Evolutionary conservation across 2,797 vertebrate genomes (phyloP).

Genomic region (Epinephelus awoara): DNA sequence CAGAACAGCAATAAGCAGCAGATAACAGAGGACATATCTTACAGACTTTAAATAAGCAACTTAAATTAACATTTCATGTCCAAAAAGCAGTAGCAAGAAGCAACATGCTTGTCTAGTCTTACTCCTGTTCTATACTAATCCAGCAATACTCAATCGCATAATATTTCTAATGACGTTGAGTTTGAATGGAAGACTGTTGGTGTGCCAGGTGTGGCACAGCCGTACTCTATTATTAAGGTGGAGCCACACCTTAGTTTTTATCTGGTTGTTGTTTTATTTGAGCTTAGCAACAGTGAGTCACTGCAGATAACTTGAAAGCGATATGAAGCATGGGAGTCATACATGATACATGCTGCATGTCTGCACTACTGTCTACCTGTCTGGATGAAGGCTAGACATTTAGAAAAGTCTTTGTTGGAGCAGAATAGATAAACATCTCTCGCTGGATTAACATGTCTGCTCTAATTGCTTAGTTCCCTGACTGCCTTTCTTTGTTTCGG

Average conservation of each 20-base stretch:
- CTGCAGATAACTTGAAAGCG: slow-evolving; percentile 1
- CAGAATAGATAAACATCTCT: neutral
- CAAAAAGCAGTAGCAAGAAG: too few species aligned
- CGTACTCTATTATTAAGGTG: slow-evolving; percentile 47
- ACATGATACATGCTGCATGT: neutral
- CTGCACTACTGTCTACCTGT: neutral
- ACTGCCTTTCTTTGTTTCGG: slow-evolving; percentile 11
- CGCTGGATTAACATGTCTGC: neutral
- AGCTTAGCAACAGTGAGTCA: slow-evolving; percentile 65
- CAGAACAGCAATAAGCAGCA: too few species aligned
- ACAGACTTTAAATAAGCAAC: too few species aligned
- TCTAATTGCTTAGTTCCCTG: slow-evolving; percentile 1
- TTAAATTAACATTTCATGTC: too few species aligned
- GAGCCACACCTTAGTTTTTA: slow-evolving; percentile 68
- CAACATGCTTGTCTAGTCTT: too few species aligned
- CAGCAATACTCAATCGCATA: too few species aligned
- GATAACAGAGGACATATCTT: too few species aligned
- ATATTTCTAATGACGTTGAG: neutral
- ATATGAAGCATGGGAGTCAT: slow-evolving; percentile 5
- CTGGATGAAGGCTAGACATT: neutral
- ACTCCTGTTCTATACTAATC: too few species aligned
- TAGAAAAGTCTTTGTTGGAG: neutral
- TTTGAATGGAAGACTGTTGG: slow-evolving; percentile 37
- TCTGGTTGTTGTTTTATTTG: slow-evolving; percentile 59
- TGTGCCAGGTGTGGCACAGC: slow-evolving; percentile 58